Evolutionary conservation across 2,888 invertebrate genomes (phyloP).

Genomic region (Plagodis pulveraria): DNA sequence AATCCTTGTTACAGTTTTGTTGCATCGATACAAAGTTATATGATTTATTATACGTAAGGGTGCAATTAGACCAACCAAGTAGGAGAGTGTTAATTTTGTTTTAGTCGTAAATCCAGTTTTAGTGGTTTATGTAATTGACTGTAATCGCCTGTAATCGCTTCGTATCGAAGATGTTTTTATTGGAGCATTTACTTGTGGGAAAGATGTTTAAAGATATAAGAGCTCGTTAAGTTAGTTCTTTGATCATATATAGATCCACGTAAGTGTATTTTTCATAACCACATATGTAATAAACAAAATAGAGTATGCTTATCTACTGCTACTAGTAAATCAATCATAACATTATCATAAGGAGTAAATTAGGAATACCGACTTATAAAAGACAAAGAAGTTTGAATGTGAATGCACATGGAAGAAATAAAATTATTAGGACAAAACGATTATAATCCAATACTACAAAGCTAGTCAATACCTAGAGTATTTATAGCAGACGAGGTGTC

Average conservation of each 20-base stretch:
- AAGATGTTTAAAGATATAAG: slow-evolving; percentile 51
- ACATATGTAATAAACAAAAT: slow-evolving; percentile 5
- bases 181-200: slow-evolving; percentile 57
- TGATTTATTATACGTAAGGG: slow-evolving; percentile 71
- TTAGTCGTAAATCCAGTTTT: slow-evolving; percentile 72
- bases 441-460: slow-evolving; percentile 31
- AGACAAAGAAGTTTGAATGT: background rate
- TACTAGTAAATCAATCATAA: too few relatives aligned
- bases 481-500: slow-evolving; percentile 29
- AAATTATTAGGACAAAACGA: slow-evolving; percentile 18
- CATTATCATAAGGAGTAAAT: too few relatives aligned
- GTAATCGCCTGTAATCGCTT: slow-evolving; percentile 67
- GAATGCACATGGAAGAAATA: slow-evolving; percentile 13
- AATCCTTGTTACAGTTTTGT: slow-evolving; percentile 77
- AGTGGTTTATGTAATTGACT: slow-evolving; percentile 63
- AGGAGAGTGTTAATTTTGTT: slow-evolving; percentile 74
- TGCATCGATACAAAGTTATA: slow-evolving; percentile 56
- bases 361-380: too few relatives aligned
- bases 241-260: slow-evolving; percentile 17
- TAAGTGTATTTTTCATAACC: background rate
- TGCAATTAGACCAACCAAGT: slow-evolving; percentile 69
- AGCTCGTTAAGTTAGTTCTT: slow-evolving; percentile 32
- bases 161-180: slow-evolving; percentile 56
- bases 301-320: background rate
- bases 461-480: slow-evolving; percentile 18